Evolutionary conservation across 2,888 invertebrate genomes (phyloP).

Genomic region (Halictus ligatus): DNA sequence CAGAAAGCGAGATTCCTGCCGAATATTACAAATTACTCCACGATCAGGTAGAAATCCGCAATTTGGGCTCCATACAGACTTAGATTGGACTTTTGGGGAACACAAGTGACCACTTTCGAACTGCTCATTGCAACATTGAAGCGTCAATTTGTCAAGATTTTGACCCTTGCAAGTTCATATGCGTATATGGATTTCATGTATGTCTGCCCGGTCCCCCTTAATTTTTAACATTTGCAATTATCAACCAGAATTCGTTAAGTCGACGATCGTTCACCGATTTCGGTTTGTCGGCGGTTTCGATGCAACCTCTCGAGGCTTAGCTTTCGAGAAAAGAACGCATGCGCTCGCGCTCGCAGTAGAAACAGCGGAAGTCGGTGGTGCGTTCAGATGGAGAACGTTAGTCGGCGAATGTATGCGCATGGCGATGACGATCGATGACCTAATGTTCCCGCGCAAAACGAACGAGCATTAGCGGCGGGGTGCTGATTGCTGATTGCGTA

Average conservation of each 20-base stretch:
- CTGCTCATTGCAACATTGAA: no score
- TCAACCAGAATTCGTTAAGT: no score
- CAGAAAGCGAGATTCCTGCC: no score
- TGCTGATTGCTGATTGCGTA: background rate
- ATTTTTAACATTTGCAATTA: background rate
- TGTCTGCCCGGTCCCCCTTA: no score
- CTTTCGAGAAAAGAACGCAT: background rate
- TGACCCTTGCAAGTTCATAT: no score
- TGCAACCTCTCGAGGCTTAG: background rate
- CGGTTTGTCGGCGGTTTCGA: background rate
- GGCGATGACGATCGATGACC: conserved; percentile 54
- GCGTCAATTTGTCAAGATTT: no score
- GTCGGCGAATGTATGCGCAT: conserved; percentile 37
- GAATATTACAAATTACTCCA: no score
- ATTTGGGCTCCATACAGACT: no score
- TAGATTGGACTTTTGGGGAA: no score
- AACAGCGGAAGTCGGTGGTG: conserved; percentile 5
- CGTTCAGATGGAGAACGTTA: conserved; percentile 28
- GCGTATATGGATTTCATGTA: no score
- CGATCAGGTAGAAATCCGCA: no score
- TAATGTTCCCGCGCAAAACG: conserved; percentile 18
- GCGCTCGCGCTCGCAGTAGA: background rate
- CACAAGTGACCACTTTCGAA: no score
- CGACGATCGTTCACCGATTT: background rate
- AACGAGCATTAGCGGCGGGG: conserved; percentile 32